These are phyloP conservation scores for Crotalus helleri DNA, from an alignment of 2,113 vertebrate genomes.

Conservation along the genomic window DNA sequence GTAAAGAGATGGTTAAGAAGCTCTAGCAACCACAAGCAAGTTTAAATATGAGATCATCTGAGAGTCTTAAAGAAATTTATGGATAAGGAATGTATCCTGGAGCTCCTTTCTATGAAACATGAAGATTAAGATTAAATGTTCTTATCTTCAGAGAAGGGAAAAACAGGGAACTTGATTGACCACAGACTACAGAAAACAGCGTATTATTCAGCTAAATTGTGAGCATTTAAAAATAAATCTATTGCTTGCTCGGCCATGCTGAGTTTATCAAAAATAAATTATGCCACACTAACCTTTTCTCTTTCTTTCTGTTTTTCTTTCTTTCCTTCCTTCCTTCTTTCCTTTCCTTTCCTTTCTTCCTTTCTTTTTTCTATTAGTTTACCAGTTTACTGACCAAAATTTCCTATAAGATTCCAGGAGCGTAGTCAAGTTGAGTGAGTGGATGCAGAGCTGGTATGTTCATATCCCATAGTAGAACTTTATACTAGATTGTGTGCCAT, in stretches of 20 bases:
- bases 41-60: not conserved
- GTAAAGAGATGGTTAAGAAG: not conserved
- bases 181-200: not conserved
- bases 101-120: not conserved
- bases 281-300: not conserved
- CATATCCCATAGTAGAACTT: not conserved
- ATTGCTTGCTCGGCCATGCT: not conserved
- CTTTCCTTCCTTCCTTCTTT: no score
- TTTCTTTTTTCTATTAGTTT: not conserved
- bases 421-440: not conserved
- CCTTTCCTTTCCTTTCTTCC: not conserved
- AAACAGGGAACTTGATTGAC: not conserved
- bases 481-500: not conserved
- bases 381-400: not conserved
- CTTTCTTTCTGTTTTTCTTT: not conserved
- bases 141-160: not conserved
- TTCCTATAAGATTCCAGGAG: not conserved
- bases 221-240: not conserved
- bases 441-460: not conserved
- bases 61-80: not conserved
- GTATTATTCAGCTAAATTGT: not conserved
- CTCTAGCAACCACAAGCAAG: not conserved
- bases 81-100: not conserved
- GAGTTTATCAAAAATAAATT: not conserved
- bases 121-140: not conserved